A percentile compares a stretch with the other conserved stretches of the same genome.
phyloP scores from a whole-genome alignment of 1,140 invertebrate genomes.

The Lasioglossum baleicum region DNA sequence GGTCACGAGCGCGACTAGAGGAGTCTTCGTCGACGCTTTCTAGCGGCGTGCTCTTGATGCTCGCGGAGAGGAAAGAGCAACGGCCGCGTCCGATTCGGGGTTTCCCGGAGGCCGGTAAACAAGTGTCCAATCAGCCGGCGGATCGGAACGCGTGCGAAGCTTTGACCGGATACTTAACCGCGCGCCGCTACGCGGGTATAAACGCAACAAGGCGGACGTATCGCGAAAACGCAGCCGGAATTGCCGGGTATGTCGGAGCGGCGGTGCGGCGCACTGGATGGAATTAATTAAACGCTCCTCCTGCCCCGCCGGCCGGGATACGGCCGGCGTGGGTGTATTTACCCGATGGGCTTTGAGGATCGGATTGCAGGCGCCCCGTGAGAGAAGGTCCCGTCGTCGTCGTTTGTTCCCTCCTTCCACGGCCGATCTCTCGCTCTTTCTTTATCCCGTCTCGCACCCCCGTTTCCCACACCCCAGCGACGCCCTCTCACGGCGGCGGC shows the following conservation, averaged over 20 bases:
- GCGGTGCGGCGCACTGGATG: conserved; percentile 48
- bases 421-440: no score
- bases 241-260: conserved; percentile 39
- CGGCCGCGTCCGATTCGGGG: no score
- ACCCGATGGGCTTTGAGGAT: conserved; percentile 61
- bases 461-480: not conserved
- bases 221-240: conserved; percentile 48
- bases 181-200: not conserved
- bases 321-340: conserved; percentile 59
- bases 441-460: not conserved
- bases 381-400: conserved; percentile 45
- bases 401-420: conserved; percentile 38
- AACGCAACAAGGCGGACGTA: conserved; percentile 25
- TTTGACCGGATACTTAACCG: no score
- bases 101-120: no score
- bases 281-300: conserved; percentile 62
- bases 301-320: not conserved
- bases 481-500: not conserved
- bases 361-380: conserved; percentile 59
- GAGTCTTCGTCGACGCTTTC: no score
- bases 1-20: no score
- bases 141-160: no score
- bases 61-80: no score
- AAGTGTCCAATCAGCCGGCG: no score
- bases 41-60: no score